Percentiles rank a stretch among this genome's conserved stretches.
These are phyloP conservation scores for Lepidocolaptes lacrymiger DNA, from an alignment of 2,797 vertebrate genomes.

Conservation along the genomic window DNA sequence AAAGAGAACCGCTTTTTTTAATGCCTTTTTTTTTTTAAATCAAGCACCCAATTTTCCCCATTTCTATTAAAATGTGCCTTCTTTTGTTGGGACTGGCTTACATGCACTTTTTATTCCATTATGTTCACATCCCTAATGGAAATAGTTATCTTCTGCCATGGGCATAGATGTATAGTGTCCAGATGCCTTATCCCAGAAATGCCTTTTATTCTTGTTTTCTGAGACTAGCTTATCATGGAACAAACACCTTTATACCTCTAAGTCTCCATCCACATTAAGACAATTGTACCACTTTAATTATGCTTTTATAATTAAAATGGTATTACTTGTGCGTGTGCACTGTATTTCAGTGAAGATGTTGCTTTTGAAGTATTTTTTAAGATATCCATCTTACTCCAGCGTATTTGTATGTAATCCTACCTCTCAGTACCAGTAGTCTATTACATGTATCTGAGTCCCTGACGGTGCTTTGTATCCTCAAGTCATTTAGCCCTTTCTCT, in stretches of 20 bases:
- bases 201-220: background rate
- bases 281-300: background rate
- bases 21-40: background rate
- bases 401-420: background rate
- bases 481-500: constrained; percentile 16
- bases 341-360: background rate
- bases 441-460: background rate
- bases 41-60: background rate
- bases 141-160: background rate
- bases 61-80: background rate
- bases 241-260: background rate
- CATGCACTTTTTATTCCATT: background rate
- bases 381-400: background rate
- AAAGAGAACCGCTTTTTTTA: background rate
- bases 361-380: constrained; percentile 1
- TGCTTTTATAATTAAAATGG: background rate
- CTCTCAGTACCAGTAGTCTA: background rate
- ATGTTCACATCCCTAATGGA: background rate
- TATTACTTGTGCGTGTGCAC: background rate
- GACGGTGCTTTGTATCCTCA: background rate
- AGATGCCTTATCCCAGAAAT: background rate
- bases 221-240: background rate
- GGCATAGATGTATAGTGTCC: background rate
- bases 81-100: background rate
- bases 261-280: background rate